Percentiles rank a stretch among this genome's conserved stretches.
These are phyloP conservation scores for Paramacrobiotus metropolitanus DNA, from an alignment of 1,140 invertebrate genomes.

Conservation along the genomic window DNA sequence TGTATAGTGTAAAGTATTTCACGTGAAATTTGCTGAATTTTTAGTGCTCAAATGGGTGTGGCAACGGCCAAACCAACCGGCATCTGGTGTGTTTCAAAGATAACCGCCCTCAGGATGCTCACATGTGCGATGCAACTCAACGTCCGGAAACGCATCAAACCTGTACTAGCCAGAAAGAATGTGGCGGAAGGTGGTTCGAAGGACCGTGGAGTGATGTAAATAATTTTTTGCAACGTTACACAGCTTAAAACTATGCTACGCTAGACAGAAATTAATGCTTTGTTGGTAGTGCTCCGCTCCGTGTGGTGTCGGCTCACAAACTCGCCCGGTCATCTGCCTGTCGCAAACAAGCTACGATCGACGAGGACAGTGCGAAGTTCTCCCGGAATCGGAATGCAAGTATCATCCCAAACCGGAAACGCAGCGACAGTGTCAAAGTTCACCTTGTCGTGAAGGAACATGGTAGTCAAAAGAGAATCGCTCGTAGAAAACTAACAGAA, in stretches of 20 bases:
- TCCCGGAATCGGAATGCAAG: background rate
- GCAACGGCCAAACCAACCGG: constrained; percentile 35
- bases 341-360: background rate
- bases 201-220: constrained; percentile 37
- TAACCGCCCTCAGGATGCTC: constrained; percentile 21
- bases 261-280: too few relatives aligned
- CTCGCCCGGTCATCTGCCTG: constrained; percentile 32
- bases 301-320: constrained; percentile 35
- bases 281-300: constrained; percentile 32
- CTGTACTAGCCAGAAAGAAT: constrained; percentile 35
- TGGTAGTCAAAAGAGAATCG: too few relatives aligned
- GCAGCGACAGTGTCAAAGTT: background rate
- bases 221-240: background rate
- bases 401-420: constrained; percentile 1
- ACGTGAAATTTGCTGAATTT: too few relatives aligned
- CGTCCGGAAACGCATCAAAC: constrained; percentile 32
- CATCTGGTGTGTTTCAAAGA: constrained; percentile 34
- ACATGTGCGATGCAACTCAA: constrained; percentile 25
- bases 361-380: background rate
- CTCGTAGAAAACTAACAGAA: too few relatives aligned
- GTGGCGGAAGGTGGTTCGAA: constrained; percentile 39
- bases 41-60: constrained; percentile 29
- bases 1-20: too few relatives aligned
- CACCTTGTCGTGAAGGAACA: background rate
- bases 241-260: too few relatives aligned